Percentiles rank a stretch among this genome's conserved stretches.
Conservation (phyloP, 2,113 vertebrate species). For the Gobius niger region DNA sequence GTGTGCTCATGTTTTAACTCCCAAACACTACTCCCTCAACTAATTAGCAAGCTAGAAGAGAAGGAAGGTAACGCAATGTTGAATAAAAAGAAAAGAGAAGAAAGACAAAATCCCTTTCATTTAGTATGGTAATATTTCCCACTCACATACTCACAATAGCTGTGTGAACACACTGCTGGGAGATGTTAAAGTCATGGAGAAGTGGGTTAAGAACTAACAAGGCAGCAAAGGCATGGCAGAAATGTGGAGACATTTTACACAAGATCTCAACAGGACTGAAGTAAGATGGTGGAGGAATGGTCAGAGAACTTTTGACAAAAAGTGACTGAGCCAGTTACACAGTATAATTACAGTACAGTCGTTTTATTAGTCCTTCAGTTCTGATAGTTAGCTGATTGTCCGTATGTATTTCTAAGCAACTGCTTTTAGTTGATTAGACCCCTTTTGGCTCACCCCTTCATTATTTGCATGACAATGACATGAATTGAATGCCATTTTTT, state of each 20-base stretch:
- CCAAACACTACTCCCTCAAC: constrained; percentile 68
- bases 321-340: neutral
- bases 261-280: constrained; percentile 27
- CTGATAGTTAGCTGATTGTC: too few relatives aligned
- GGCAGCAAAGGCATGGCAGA: constrained; percentile 48
- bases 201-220: constrained; percentile 38
- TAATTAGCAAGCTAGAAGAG: constrained; percentile 70
- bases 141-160: constrained; percentile 63
- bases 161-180: constrained; percentile 65
- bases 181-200: constrained; percentile 49
- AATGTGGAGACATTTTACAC: constrained; percentile 50
- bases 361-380: too few relatives aligned
- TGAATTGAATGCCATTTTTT: neutral
- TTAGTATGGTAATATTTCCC: constrained; percentile 76
- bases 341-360: too few relatives aligned
- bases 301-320: constrained; percentile 6
- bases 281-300: constrained; percentile 33
- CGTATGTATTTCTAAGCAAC: neutral
- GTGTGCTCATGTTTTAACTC: constrained; percentile 64
- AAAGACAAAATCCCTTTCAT: constrained; percentile 50
- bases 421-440: neutral
- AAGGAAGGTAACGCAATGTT: constrained; percentile 26
- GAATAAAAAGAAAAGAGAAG: constrained; percentile 29
- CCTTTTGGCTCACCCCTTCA: neutral
- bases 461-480: neutral